Base-by-base conservation (phyloP, 2,113 vertebrate species). In the Perca flavescens region DNA sequence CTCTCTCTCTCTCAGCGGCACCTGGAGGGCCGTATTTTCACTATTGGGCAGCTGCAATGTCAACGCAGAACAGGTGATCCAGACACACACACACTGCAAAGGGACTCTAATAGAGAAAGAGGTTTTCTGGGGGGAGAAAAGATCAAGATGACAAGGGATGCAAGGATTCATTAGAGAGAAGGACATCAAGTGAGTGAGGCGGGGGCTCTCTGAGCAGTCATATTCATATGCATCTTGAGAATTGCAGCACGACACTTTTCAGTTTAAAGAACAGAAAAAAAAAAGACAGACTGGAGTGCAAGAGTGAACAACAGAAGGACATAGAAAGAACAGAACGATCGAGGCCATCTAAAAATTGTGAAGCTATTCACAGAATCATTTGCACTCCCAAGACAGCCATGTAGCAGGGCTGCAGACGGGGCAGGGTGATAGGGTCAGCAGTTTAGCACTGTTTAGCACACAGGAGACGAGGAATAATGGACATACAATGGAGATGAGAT, bases 351-450 rank as follows among this genome's bases (percentile, higher is more conserved):
- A 34, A 79, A 80, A 79, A 61, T 12, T 43, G 67, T 15, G 11
- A 25, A 22, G 62, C 75, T 77, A 70, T 89, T 88, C 52, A 28
- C 8, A 56, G 68, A 68, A 63, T 54, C 13, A 31, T 67, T 6
- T 0, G 8, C 0, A 31, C 57, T 88, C 83, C 84, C 86, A 2
- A 13, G 77, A 19, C 84, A 58, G 84, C 58, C 65, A 36, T 80
- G 77, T 17, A 74, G 68, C 73, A 0, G 62, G 25, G 78, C 78
- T 88, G 54, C 82, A 89, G 82, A 87, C 78, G 31, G 82, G 72
- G 76, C 65, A 1, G 72, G 49, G 86, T 60, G 87, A 71, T 72
- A 65, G 74, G 89, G 85, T 89, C 83, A 88, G 83, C 86, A 78
- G 60, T 91, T 93, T 74, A 91, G 67, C 84, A 74, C 62, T 11